Base-by-base conservation (phyloP, 2,797 vertebrate species). In the Valencia hispanica region DNA sequence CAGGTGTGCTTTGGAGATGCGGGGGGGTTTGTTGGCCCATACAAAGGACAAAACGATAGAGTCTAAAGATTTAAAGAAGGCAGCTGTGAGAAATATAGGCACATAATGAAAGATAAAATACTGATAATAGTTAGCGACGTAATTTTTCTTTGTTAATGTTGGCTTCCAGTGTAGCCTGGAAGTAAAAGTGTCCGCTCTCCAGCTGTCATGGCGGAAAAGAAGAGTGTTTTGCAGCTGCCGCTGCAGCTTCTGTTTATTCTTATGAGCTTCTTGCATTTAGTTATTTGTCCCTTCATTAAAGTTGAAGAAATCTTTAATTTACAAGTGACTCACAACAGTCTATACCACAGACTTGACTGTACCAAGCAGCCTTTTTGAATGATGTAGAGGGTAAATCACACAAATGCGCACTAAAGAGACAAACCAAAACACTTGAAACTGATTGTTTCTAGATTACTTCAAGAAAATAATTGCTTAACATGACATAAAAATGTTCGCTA, bases 271-370 rank as follows among this genome's bases (percentile, higher is more conserved):
- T 9, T 96, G 73, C 98, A 99, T 93, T 90, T 99, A 65, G 74
- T 94, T 0, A 77, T 93, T 61, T 99, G 98, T 70, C 98, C 98
- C 7, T 98, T 96, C 70, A 96, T 97, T 3, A 99, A 99, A 93
- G 98, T 99, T 39, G 98, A 99, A 73, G 98, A 99, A 87, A 99
- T 98, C 85, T 99, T 99, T 87, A 98, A 96, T 70, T 89, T 99
- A 43, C 98, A 99, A 92, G 98, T 98, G 1, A 80, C 86, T 8
- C 98, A 99, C 41, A 98, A 99, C 79, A 94, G 99, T 86, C 83
- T 99, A 4, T 99, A 96, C 86, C 95, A 99, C 93, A 94, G 94
- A 53, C 88, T 96, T 79, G 93, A 96, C 47, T 84, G 98, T 80
- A 94, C 96, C 55, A 92, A 92, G 91, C n/a, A 51, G 55, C 6